Evolutionary conservation across 2,113 vertebrate genomes (phyloP).

Genomic region (Falco punctatus): DNA sequence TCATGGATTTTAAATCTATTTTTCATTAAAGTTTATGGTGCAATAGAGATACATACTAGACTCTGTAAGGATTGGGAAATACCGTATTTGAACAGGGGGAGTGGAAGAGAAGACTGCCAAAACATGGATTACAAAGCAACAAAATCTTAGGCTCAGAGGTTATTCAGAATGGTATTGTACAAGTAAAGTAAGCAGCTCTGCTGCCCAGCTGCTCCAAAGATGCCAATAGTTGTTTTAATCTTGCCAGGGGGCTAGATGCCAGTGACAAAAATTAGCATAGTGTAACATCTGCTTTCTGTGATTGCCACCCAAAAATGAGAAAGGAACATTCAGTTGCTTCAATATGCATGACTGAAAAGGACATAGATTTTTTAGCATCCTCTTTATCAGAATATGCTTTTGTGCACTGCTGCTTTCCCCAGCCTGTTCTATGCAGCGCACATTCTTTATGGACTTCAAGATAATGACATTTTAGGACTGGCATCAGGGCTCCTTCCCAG

Average conservation of each 20-base stretch:
- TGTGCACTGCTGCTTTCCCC: neutral
- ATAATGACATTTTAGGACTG: neutral
- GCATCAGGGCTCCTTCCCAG: neutral
- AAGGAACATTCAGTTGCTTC: neutral
- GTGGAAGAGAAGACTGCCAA: neutral
- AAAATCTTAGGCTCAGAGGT: neutral
- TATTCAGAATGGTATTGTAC: neutral
- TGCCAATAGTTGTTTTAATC: neutral
- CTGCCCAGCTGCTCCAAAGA: conserved; percentile 24
- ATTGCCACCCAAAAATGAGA: neutral
- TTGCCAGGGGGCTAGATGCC: conserved; percentile 42
- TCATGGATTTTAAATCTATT: neutral
- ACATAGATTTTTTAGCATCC: neutral
- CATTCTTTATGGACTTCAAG: neutral
- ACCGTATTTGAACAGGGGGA: neutral
- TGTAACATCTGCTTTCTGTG: conserved; percentile 41
- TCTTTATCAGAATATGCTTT: neutral
- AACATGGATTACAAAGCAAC: neutral
- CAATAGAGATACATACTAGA: neutral
- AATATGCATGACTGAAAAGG: neutral
- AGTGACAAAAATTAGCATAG: conserved; percentile 31
- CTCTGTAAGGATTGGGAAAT: neutral
- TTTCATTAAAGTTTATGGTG: neutral
- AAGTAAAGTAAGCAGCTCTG: neutral
- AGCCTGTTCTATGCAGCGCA: neutral